Conservation (phyloP, 2,797 vertebrate species). For the Eutrigla gurnardus region DNA sequence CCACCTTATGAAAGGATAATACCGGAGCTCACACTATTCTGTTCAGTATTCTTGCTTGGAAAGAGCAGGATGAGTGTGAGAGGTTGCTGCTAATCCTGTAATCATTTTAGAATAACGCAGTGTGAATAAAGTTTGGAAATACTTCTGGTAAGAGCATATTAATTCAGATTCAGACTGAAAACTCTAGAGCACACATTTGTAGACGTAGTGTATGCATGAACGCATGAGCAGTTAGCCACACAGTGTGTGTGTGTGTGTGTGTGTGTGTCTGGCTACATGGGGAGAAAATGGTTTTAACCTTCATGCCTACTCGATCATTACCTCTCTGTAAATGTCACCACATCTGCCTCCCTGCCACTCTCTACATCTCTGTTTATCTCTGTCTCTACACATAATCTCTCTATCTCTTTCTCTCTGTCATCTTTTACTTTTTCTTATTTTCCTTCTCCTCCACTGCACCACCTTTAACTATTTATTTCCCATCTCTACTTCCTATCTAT, state of each 20-base stretch:
- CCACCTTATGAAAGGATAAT: constrained; percentile 52
- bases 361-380: constrained; percentile 63
- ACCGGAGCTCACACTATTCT: constrained; percentile 1
- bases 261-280: constrained; percentile 45
- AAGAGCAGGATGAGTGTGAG: constrained; percentile 10
- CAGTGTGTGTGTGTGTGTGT: constrained; percentile 16
- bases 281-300: constrained; percentile 83
- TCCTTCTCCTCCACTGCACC: not conserved
- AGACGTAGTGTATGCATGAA: constrained; percentile 31
- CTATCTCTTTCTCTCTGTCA: constrained; percentile 15
- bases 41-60: constrained; percentile 9
- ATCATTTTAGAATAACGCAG: constrained; percentile 12
- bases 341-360: constrained; percentile 62
- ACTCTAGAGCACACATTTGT: constrained; percentile 45
- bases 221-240: constrained; percentile 32
- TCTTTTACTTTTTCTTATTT: constrained; percentile 23
- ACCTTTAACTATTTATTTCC: not conserved
- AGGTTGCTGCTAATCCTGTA: not conserved
- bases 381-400: constrained; percentile 45
- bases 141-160: constrained; percentile 4
- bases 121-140: not conserved
- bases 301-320: constrained; percentile 79
- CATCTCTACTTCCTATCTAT: not conserved
- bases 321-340: constrained; percentile 81
- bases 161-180: constrained; percentile 23